Evolutionary conservation across 2,888 invertebrate genomes (phyloP), one percentile per base, ranked within the genome.

Genomic region (Cantharis rufa): DNA sequence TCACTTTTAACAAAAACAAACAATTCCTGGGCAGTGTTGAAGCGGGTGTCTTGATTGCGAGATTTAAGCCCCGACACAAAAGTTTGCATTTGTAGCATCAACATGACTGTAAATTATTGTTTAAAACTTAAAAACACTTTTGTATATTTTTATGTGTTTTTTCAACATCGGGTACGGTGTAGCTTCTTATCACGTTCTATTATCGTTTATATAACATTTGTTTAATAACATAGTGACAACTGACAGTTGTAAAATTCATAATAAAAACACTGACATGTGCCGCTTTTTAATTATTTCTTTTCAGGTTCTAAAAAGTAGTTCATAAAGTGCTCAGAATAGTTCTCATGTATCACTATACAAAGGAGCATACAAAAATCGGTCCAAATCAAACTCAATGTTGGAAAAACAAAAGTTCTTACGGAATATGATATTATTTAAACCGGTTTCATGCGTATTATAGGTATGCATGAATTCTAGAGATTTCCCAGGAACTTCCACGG

Each of bases 1-100:
- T 97, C 97, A 9, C 96, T 96, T 87, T 96, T 96, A 10, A 96
- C 96, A 89, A 95, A 98, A 79, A 95, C 93, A 84, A 96, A 95
- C 21, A 98, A 91, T 83, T 98, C 97, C 81, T 95, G 93, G 3
- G 97, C 96, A 9, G 97, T 94, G 88, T 95, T 96, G 80, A 93
- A 92, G 80, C 97, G 93, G 10, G 92, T 90, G 84, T 97, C 96
- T 81, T 96, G 95, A 89, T 94, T 94, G 76, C 95, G 93, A 83
- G 96, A 97, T 89, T 97, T 97, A 15, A 98, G 91, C 64, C 96
- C 96, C 86, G 92, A 90, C 70, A 97, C 95, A 89, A 97, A 96
- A 86, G 93, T 93, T 85, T 92, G 93, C 84, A 95, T 94, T 86
- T 48, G 48, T 48, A n/a, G 9, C 48, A 48, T 48, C 48, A 48